Conservation (phyloP, 2,113 vertebrate genomes). For the Ailuropoda melanoleuca region DNA sequence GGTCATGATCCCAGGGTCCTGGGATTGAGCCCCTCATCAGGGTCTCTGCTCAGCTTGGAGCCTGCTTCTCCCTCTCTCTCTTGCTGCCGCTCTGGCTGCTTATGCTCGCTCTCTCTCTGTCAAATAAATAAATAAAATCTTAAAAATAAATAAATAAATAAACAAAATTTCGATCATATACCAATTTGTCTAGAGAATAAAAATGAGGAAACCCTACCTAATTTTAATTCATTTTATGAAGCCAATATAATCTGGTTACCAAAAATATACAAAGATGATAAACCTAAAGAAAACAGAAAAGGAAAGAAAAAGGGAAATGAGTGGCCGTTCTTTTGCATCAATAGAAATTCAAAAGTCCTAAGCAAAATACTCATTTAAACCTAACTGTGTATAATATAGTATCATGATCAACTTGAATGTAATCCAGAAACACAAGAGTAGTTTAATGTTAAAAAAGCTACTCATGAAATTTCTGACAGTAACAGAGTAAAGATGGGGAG, state of each 20-base stretch:
- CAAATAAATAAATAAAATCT: not conserved
- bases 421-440: not conserved
- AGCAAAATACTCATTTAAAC: not conserved
- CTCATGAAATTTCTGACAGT: not conserved
- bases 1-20: not conserved
- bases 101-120: not conserved
- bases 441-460: not conserved
- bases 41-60: not conserved
- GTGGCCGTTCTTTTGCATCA: not conserved
- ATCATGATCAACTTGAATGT: not conserved
- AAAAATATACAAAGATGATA: constrained; percentile 32
- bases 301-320: not conserved
- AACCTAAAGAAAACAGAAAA: not conserved
- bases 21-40: not conserved
- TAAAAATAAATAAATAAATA: not conserved
- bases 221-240: not conserved
- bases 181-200: not conserved
- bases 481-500: not conserved
- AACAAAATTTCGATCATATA: not conserved
- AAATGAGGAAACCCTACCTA: not conserved
- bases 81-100: not conserved
- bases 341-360: constrained; percentile 4
- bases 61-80: not conserved
- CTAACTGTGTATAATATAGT: not conserved
- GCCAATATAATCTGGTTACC: not conserved